Base-by-base conservation (phyloP, 2,113 vertebrate genomes). In the Anarrhichthys ocellatus region DNA sequence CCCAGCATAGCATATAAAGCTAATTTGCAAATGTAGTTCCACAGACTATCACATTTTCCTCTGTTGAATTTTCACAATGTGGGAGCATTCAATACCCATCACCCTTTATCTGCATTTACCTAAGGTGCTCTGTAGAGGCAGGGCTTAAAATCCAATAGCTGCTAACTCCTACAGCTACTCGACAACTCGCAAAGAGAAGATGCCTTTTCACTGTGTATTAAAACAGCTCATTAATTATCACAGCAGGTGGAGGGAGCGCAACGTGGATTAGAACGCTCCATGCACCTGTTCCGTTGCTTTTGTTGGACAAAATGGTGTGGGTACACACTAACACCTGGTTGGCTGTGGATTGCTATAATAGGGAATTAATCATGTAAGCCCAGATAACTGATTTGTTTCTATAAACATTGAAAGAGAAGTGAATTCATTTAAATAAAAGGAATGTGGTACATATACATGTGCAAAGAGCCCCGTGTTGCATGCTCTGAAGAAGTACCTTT, bases 141-240 rank as follows among this genome's bases (percentile, higher is more conserved):
- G 70, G 38, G 36, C 42, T 80, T 46, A 54, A 76, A 89, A 85
- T 83, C 84, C 76, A 88, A 68, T 63, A 54, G 70, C 83, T 40
- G 62, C 83, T 59, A 68, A 83, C 72, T 87, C 83, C 65, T 59
- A 32, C 76, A 59, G 74, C 65, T 68, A 38, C 68, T 36, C 24
- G 29, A 73, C 81, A 73, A 79, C 65, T 80, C 42, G 17, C 71
- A 38, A 65, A 80, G 66, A 84, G 77, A 78, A 63, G 73, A 50
- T 63, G 72, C 64, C 84, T 78, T 81, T 87, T 89, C 82, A 70
- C 76, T 40, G 80, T 20, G 58, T 70, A 85, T 76, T 62, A 76
- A 90, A 91, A 80, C 84, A 82, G 81, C 73, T 89, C 88, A 92
- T 94, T 91, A 91, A 90, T 93, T 93, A 94, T 89, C 84, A 64